Conservation (phyloP, 37 sponge, comb jelly and placozoan genomes). For the Petrosia ficiformis region DNA sequence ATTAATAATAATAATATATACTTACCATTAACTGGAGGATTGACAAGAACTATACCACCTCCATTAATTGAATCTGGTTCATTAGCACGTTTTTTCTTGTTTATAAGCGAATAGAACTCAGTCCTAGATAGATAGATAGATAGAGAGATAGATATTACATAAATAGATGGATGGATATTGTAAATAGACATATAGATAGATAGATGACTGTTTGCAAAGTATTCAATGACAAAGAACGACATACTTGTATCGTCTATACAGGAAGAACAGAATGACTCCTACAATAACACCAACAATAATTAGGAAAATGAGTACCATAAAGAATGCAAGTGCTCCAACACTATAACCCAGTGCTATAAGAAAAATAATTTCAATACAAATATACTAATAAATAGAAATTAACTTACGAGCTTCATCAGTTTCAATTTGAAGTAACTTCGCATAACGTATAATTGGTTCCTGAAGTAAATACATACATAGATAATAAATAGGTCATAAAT, state of each 20-base stretch:
- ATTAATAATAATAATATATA: too few species aligned
- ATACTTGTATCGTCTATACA: conserved; percentile 15
- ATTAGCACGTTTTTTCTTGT: background rate
- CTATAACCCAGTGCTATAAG: background rate
- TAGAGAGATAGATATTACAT: background rate
- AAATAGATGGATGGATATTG: background rate
- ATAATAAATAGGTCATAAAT: background rate
- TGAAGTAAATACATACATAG: background rate
- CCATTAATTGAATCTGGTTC: background rate
- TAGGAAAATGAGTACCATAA: conserved; percentile 27
- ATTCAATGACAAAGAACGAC: too few species aligned
- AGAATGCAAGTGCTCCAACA: conserved; percentile 27
- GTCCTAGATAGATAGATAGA: background rate
- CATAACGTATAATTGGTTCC: background rate
- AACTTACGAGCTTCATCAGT: background rate
- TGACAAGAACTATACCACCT: background rate
- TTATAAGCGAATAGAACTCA: background rate
- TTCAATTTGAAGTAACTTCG: background rate
- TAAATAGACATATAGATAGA: too few species aligned
- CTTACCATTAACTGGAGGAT: background rate
- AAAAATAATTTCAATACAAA: background rate
- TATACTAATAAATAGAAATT: background rate
- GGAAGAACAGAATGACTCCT: conserved; percentile 9
- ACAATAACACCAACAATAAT: conserved; percentile 5
- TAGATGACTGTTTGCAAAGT: too few species aligned